phyloP scores from a whole-genome alignment of 37 sponge, comb jelly and placozoan genomes.

The Mnemiopsis leidyi region DNA sequence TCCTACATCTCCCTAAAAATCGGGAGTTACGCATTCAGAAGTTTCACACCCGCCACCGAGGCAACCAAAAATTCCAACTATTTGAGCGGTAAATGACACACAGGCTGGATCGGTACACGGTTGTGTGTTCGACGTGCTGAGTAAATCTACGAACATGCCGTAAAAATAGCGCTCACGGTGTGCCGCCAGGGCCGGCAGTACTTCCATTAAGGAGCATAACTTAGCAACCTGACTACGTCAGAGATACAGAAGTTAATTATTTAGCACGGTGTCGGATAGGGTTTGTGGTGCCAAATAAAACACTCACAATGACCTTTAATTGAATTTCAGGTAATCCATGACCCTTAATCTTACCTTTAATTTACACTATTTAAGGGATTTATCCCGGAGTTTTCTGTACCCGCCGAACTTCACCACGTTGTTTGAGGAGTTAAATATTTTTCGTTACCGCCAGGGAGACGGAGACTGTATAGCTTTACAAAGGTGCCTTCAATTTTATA shows the following conservation, averaged over 20 bases:
- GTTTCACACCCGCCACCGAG: background rate
- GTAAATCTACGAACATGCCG: no score
- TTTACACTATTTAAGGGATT: background rate
- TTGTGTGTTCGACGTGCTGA: no score
- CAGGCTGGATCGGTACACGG: no score
- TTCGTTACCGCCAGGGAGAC: background rate
- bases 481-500: background rate
- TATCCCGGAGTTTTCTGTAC: background rate
- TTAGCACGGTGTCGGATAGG: background rate
- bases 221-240: background rate
- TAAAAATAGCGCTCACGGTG: no score
- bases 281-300: conserved; percentile 1
- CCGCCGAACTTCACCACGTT: background rate
- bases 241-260: background rate
- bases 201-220: background rate
- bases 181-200: background rate
- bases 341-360: background rate
- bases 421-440: background rate
- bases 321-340: background rate
- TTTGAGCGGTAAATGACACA: no score
- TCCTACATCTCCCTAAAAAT: background rate
- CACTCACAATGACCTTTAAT: conserved; percentile 17
- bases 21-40: background rate
- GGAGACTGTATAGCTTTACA: background rate
- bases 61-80: background rate